A percentile compares a stretch with the other conserved stretches of the same genome.
These are phyloP conservation scores for Choristoneura fumiferana DNA, from an alignment of 1,140 invertebrate species.

Conservation along the genomic window DNA sequence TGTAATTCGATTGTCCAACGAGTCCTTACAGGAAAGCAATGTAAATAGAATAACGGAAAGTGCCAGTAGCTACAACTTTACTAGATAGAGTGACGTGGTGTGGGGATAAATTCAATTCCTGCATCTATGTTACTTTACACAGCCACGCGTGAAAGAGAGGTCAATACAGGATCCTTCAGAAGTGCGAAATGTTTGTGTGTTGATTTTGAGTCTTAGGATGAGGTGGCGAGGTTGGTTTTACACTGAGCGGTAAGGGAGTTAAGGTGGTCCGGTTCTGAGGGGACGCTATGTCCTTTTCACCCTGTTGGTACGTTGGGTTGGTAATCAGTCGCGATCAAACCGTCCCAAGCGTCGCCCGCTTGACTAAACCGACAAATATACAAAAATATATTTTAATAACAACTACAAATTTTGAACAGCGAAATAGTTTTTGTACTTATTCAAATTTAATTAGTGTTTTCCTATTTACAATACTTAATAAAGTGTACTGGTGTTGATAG, in stretches of 20 bases:
- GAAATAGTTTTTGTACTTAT: conserved; percentile 31
- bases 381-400: conserved; percentile 21
- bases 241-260: conserved; percentile 18
- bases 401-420: conserved; percentile 6
- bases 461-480: too few relatives aligned
- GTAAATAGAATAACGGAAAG: neutral
- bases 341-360: conserved; percentile 63
- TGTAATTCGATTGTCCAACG: neutral
- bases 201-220: conserved; percentile 22
- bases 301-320: conserved; percentile 53
- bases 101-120: conserved; percentile 68
- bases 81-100: conserved; percentile 40
- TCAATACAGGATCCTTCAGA: conserved; percentile 58
- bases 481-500: too few relatives aligned
- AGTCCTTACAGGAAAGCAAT: neutral
- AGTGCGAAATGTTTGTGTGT: conserved; percentile 26
- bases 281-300: conserved; percentile 65
- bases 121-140: conserved; percentile 58
- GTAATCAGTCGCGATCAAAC: conserved; percentile 68
- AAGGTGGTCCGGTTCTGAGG: conserved; percentile 29
- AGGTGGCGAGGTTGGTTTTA: conserved; percentile 30
- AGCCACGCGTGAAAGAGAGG: conserved; percentile 63
- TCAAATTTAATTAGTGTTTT: conserved; percentile 21
- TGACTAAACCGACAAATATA: conserved; percentile 33
- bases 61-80: conserved; percentile 30